Evolutionary conservation across 2,113 vertebrate genomes (phyloP), one percentile per base, ranked within the genome.

Genomic region (Phyllostomus discolor): DNA sequence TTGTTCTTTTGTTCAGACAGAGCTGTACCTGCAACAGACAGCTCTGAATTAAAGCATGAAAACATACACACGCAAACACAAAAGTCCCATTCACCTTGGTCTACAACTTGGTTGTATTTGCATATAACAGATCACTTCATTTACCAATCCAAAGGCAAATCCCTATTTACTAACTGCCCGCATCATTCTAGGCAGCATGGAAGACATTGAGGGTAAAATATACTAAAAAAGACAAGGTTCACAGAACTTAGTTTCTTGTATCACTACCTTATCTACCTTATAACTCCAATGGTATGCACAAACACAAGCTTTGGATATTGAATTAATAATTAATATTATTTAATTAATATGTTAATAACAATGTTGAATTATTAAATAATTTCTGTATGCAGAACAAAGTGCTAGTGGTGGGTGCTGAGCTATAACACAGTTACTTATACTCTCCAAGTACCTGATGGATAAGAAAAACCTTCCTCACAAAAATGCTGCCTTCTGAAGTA

Each of bases 31-130:
- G 54, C 82, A 64, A 52, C 95, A 90, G 92, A 94, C 86, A 91
- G 88, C 91, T 97, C 97, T 96, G 92, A 88, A 98, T 96, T 97
- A 98, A 98, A 97, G 96, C 95, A 98, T 98, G 97, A 94, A 96
- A 94, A 95, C 82, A 88, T 90, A 76, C 59, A 20, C 28, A 76
- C 43, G 50, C 46, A 78, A 28, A 75, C 72, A 75, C 72, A 75
- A 72, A 73, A 43, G 70, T 24, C 73, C 31, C 10, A 15, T 66
- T 28, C 3, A 59, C 4, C 0, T 6, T 31, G 46, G 38, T 78
- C 38, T 22, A 15, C 6, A 92, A 38, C 1, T 19, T 69, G 28
- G 20, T 54, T 64, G 10, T 52, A 8, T 81, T 52, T 54, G 1
- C 4, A 84, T 11, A 59, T 8, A 59, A 20, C n/a, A 33, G n/a